Evolutionary conservation across 2,888 invertebrate genomes (phyloP), one percentile per base, ranked within the genome.

Genomic region (Ligdia adustata): DNA sequence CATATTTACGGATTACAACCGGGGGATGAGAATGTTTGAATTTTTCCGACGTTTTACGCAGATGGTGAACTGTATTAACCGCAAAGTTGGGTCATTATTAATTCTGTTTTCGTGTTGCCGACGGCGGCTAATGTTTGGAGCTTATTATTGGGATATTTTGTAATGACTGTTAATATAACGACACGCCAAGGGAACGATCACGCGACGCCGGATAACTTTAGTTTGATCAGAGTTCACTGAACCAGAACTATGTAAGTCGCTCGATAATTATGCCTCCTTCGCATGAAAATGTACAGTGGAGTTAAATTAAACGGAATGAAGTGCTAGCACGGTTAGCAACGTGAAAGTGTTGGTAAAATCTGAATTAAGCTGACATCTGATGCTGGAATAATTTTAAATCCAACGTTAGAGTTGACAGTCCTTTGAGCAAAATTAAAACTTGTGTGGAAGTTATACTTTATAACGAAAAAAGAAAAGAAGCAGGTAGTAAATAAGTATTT

Each of bases 91-190:
- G 68, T 74, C 81, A 80, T 85, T 86, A 83, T 84, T 85, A 85
- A 87, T 84, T 83, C 75, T 79, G 77, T 79, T 79, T 86, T 79
- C 84, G 81, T 86, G 85, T 79, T 73, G 75, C 77, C 70, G 70
- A 69, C 71, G 69, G 67, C 60, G 65, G 77, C 75, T 83, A 85
- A 87, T 84, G 82, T 83, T 85, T 76, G 78, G 60, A 69, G 72
- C 79, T 82, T 85, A 82, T 83, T 89, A 89, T 87, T 84, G 84
- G 81, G 69, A 84, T 82, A 82, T 86, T 84, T 77, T 79, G 79
- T 87, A 87, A 87, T 87, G 83, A 84, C 79, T 83, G 77, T 81
- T 85, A 84, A 87, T 83, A 76, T 73, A 75, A 72, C 76, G 77
- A 78, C 86, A 87, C 85, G 87, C 84, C 58, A 82, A 59, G 57